Percentiles rank a stretch among this genome's conserved stretches.
These are phyloP conservation scores for Schizopygopsis pylzovi DNA, from an alignment of 2,797 vertebrate species.

Conservation along the genomic window DNA sequence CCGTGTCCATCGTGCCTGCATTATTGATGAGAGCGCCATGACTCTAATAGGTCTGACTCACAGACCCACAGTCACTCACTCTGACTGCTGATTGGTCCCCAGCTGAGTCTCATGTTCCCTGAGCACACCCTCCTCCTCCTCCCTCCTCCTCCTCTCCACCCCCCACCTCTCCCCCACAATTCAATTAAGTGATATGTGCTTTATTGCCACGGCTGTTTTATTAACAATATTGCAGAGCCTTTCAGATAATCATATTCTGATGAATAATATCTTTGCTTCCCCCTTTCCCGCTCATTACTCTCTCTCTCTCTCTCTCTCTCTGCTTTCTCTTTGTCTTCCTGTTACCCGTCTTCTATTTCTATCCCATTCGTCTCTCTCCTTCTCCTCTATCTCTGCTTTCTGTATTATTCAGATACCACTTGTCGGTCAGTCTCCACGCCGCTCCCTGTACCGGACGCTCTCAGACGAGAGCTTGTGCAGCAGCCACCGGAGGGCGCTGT, in stretches of 20 bases:
- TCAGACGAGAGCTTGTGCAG: slow-evolving; percentile 87
- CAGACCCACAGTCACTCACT: slow-evolving; percentile 31
- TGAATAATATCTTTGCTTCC: slow-evolving; percentile 34
- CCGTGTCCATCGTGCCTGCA: slow-evolving; percentile 38
- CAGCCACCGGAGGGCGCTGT: slow-evolving; percentile 76
- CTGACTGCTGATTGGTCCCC: slow-evolving; percentile 41
- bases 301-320: slow-evolving; percentile 15
- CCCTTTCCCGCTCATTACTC: not conserved
- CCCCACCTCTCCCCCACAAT: slow-evolving; percentile 28
- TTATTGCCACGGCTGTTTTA: slow-evolving; percentile 48
- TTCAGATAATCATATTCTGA: slow-evolving; percentile 45
- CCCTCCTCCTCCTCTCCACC: not conserved
- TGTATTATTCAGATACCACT: slow-evolving; percentile 23
- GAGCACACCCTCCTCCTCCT: not conserved
- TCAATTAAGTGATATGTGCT: slow-evolving; percentile 51
- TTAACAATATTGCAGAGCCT: slow-evolving; percentile 50
- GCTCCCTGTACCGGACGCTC: slow-evolving; percentile 80
- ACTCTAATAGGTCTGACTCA: slow-evolving; percentile 51
- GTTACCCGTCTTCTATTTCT: not conserved
- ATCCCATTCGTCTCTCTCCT: not conserved
- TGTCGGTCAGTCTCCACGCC: slow-evolving; percentile 71
- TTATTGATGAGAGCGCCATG: slow-evolving; percentile 47
- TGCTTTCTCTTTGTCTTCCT: slow-evolving; percentile 25
- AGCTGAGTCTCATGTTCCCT: slow-evolving; percentile 37
- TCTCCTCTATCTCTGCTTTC: not conserved